phyloP scores from a whole-genome alignment of 2,888 invertebrate genomes.

The Acanthosepion lycidas region DNA sequence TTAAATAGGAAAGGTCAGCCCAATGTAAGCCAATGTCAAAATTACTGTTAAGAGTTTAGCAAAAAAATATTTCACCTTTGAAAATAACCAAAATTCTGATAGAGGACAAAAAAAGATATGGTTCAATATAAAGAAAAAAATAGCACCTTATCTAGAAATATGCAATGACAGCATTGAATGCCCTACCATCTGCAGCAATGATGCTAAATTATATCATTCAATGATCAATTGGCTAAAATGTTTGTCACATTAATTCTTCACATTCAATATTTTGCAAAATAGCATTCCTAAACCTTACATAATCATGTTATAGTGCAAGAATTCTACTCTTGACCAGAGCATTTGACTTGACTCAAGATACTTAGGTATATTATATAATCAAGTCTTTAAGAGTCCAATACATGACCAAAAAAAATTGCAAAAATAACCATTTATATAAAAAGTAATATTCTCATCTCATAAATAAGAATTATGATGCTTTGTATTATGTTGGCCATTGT shows the following conservation, averaged over 20 bases:
- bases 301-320: neutral
- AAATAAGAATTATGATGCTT: neutral
- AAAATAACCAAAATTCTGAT: neutral
- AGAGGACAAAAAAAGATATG: neutral
- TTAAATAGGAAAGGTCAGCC: neutral
- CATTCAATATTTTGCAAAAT: neutral
- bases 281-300: neutral
- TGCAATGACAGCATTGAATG: neutral
- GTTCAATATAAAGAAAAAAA: neutral
- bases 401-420: neutral
- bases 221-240: neutral
- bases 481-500: neutral
- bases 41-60: neutral
- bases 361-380: neutral
- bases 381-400: neutral
- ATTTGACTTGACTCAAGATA: neutral
- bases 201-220: neutral
- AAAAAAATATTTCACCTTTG: neutral
- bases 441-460: neutral
- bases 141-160: neutral
- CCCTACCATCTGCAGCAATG: neutral
- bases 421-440: neutral
- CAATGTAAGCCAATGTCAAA: neutral
- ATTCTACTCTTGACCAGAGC: neutral
- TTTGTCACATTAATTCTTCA: neutral